Percentiles rank a stretch among this genome's conserved stretches.
phyloP scores from a whole-genome alignment of 2,888 invertebrate genomes.

The Caenorhabditis sp. region DNA sequence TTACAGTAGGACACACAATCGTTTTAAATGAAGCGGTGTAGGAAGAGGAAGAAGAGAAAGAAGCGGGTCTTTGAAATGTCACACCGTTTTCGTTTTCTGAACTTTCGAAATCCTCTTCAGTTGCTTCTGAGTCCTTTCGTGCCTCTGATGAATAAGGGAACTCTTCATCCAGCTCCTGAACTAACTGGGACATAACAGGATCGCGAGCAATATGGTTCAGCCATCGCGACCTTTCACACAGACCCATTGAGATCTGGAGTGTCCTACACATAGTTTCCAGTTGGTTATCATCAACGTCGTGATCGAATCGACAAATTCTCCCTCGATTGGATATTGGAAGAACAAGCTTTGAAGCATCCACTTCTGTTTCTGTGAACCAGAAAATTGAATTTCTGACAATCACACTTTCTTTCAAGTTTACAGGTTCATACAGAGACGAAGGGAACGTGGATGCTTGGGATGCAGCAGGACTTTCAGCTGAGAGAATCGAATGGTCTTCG shows the following conservation, averaged over 20 bases:
- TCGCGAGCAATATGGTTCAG: conserved; percentile 65
- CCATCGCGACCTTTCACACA: conserved; percentile 67
- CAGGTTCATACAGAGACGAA: neutral
- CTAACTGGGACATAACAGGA: conserved; percentile 55
- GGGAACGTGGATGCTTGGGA: neutral
- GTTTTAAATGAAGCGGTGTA: conserved; percentile 44
- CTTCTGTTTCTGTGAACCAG: conserved; percentile 66
- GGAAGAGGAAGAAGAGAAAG: conserved; percentile 41
- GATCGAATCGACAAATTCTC: conserved; percentile 58
- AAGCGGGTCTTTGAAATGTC: conserved; percentile 19
- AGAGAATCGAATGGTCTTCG: conserved; percentile 31
- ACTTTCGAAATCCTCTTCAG: neutral
- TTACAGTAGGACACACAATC: conserved; percentile 10
- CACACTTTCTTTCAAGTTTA: conserved; percentile 15
- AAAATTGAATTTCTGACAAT: conserved; percentile 61
- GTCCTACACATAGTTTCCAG: conserved; percentile 56
- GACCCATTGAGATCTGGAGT: conserved; percentile 58
- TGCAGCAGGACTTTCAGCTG: conserved; percentile 1
- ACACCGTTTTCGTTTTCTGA: neutral
- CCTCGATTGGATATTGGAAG: conserved; percentile 58
- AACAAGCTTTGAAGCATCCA: conserved; percentile 48
- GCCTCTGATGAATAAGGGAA: conserved; percentile 19
- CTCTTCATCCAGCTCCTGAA: conserved; percentile 53
- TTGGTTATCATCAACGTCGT: conserved; percentile 59
- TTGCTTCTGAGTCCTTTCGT: neutral